phyloP scores from a whole-genome alignment of 2,113 vertebrate genomes.

The Oryzias melastigma region DNA sequence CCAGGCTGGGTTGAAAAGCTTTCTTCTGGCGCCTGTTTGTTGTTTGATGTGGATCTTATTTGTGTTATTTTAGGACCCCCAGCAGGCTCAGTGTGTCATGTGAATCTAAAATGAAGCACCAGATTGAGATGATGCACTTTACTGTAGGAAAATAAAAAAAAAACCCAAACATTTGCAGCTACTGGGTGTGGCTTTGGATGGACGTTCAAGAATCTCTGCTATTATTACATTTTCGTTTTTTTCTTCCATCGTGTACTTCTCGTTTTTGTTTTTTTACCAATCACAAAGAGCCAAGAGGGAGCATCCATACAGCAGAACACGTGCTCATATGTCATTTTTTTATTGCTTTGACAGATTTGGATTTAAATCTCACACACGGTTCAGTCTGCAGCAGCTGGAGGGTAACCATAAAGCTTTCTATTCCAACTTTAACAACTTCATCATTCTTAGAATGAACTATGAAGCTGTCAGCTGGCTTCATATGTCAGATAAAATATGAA shows the following conservation, averaged over 20 bases:
- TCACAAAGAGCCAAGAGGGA: no score
- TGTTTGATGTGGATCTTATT: neutral
- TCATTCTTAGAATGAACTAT: no score
- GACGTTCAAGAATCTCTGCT: conserved; percentile 5
- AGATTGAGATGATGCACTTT: conserved; percentile 5
- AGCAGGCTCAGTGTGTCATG: conserved; percentile 7
- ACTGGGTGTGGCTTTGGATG: neutral
- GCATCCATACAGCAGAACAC: no score
- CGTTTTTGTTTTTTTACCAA: neutral
- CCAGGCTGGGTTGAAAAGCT: conserved; percentile 9
- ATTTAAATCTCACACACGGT: no score
- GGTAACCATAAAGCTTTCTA: no score
- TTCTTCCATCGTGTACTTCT: conserved; percentile 7
- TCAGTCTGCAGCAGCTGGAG: no score
- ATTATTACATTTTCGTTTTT: conserved; percentile 9
- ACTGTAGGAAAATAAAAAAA: conserved; percentile 12
- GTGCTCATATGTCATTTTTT: no score
- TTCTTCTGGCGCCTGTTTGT: neutral
- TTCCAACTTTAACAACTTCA: no score
- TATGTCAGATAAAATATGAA: no score
- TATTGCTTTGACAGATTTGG: no score
- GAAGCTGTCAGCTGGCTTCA: no score
- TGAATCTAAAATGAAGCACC: conserved; percentile 33
- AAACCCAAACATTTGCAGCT: conserved; percentile 10
- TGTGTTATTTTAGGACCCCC: conserved; percentile 38